Evolutionary conservation across 1,140 invertebrate genomes (phyloP).

Genomic region (Pachypsylla venusta): DNA sequence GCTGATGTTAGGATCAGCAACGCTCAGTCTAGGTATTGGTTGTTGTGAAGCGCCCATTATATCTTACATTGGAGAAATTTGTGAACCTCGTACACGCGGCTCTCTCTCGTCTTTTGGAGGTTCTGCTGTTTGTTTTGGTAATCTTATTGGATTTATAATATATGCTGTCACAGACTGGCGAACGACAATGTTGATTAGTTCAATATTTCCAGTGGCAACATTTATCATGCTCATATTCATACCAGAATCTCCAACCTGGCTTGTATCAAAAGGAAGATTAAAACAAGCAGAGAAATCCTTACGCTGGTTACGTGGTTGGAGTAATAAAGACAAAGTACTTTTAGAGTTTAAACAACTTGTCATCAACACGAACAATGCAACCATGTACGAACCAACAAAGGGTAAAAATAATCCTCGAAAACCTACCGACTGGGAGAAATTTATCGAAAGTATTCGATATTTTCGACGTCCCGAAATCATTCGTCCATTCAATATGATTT

Average conservation of each 20-base stretch:
- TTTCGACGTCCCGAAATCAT: background rate
- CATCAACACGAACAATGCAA: conserved; percentile 16
- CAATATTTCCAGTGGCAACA: conserved; percentile 18
- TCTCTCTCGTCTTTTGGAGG: conserved; percentile 18
- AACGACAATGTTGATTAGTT: conserved; percentile 17
- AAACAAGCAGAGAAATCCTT: conserved; percentile 34
- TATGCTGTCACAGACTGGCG: conserved; percentile 20
- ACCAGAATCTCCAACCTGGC: conserved; percentile 50
- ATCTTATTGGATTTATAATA: conserved; percentile 18
- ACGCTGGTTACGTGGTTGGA: conserved; percentile 36
- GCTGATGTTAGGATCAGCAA: background rate
- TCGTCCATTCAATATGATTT: background rate
- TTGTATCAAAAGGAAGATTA: conserved; percentile 34
- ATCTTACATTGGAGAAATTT: conserved; percentile 38
- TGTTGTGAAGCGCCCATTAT: conserved; percentile 37
- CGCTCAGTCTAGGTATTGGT: conserved; percentile 30
- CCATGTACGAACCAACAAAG: background rate
- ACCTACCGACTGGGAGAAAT: background rate
- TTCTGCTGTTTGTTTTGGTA: conserved; percentile 18
- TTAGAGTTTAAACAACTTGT: conserved; percentile 33
- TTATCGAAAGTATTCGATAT: background rate
- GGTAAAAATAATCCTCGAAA: no score
- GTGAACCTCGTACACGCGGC: conserved; percentile 27
- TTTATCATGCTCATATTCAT: conserved; percentile 23
- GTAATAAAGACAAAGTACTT: conserved; percentile 30